These are phyloP conservation scores for Lysandra coridon DNA, from an alignment of 2,888 invertebrate species.

Conservation along the genomic window DNA sequence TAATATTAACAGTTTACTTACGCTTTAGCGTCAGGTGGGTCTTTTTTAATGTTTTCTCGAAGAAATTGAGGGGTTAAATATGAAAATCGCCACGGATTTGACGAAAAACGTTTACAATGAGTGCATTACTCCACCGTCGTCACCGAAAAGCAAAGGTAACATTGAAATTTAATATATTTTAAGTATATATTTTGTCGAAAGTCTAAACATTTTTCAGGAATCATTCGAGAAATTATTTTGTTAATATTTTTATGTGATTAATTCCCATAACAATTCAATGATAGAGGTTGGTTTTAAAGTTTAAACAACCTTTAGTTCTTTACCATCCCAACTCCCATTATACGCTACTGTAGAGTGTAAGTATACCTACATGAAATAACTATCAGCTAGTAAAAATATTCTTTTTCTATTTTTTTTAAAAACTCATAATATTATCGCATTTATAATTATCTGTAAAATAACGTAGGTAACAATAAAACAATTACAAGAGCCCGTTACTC, in stretches of 20 bases:
- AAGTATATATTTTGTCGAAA: neutral
- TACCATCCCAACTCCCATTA: too few species aligned
- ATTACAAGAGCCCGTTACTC: neutral
- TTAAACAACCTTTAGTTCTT: too few species aligned
- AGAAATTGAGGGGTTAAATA: conserved; percentile 51
- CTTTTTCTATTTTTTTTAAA: too few species aligned
- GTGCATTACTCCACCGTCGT: conserved; percentile 61
- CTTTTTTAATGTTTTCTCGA: conserved; percentile 45
- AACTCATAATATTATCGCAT: too few species aligned
- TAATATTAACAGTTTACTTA: conserved; percentile 60
- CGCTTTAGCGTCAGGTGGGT: conserved; percentile 43
- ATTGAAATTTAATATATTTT: neutral
- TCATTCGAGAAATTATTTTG: neutral
- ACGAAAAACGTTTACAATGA: conserved; percentile 48
- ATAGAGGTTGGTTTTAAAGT: too few species aligned
- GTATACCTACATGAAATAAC: too few species aligned
- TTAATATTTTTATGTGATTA: neutral
- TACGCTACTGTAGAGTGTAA: too few species aligned
- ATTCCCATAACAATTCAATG: too few species aligned
- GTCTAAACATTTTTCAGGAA: neutral
- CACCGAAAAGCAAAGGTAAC: conserved; percentile 68
- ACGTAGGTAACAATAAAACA: neutral
- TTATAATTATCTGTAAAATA: too few species aligned
- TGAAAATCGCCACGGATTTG: conserved; percentile 51
- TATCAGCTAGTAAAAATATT: too few species aligned